These are phyloP conservation scores for Pedionomus torquatus DNA, from an alignment of 2,113 vertebrate genomes.

Conservation along the genomic window DNA sequence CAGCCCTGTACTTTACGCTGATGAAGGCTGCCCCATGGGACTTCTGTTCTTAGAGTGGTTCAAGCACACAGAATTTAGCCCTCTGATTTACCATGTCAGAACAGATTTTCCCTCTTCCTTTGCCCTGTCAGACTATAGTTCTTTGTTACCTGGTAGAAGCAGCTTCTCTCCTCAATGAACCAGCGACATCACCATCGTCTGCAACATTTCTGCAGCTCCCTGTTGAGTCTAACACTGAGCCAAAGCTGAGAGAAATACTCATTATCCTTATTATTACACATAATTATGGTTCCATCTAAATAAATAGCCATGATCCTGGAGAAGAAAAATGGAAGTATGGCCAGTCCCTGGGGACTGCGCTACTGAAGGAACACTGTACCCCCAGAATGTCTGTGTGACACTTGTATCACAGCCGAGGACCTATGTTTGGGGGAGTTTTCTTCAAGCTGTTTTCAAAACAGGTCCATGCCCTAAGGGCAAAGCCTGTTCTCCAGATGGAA, in stretches of 20 bases:
- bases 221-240: neutral
- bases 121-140: neutral
- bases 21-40: neutral
- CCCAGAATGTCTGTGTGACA: rapidly evolving
- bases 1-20: neutral
- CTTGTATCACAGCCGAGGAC: neutral
- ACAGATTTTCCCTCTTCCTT: neutral
- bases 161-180: neutral
- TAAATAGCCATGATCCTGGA: neutral
- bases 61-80: neutral
- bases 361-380: neutral
- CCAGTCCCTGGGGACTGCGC: neutral
- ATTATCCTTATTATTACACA: neutral
- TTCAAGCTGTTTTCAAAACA: neutral
- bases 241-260: neutral
- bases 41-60: neutral
- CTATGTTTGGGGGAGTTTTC: neutral
- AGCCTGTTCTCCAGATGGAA: constrained; percentile 26
- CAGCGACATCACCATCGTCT: neutral
- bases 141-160: neutral
- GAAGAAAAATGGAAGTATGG: neutral
- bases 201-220: neutral
- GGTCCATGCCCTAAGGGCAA: neutral
- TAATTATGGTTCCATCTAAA: neutral
- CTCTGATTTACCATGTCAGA: neutral